Evolutionary conservation across 2,888 invertebrate species (phyloP).

Genomic region (Calameuta filiformis): DNA sequence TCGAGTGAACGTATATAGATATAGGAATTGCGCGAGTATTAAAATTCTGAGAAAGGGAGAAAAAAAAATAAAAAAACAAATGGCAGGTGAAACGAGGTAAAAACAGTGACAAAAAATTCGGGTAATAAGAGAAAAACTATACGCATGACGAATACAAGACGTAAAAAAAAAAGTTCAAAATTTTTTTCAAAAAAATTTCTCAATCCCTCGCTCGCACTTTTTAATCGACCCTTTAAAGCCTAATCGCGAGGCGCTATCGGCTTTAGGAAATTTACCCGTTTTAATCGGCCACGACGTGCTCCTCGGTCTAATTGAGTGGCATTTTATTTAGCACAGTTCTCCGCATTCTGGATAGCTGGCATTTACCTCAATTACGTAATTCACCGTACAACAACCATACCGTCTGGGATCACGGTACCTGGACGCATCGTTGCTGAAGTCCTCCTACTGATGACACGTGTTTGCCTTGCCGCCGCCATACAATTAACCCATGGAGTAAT

Average conservation of each 20-base stretch:
- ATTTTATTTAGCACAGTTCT: conserved; percentile 60
- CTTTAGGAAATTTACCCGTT: not conserved
- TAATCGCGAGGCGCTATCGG: not conserved
- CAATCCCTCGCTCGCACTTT: not conserved
- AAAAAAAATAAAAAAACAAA: not conserved
- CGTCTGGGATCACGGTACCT: not conserved
- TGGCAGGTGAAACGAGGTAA: not conserved
- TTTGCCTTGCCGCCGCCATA: conserved; percentile 56
- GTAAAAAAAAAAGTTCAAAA: not conserved
- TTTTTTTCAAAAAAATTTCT: not conserved
- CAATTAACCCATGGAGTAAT: conserved; percentile 58
- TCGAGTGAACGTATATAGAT: not conserved
- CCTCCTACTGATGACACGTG: conserved; percentile 56
- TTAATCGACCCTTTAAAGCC: not conserved
- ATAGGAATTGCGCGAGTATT: not conserved
- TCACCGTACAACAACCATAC: conserved; percentile 47
- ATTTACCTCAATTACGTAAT: conserved; percentile 62
- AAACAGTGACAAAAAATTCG: not conserved
- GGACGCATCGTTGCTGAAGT: conserved; percentile 19
- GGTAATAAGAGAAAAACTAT: not conserved
- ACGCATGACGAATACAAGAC: no score
- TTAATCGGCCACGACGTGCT: not conserved
- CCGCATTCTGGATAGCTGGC: conserved; percentile 56
- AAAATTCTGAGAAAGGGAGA: not conserved
- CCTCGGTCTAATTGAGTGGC: conserved; percentile 53